These are phyloP conservation scores for Triplophysa rosa DNA, from an alignment of 2,113 vertebrate genomes.

Conservation along the genomic window DNA sequence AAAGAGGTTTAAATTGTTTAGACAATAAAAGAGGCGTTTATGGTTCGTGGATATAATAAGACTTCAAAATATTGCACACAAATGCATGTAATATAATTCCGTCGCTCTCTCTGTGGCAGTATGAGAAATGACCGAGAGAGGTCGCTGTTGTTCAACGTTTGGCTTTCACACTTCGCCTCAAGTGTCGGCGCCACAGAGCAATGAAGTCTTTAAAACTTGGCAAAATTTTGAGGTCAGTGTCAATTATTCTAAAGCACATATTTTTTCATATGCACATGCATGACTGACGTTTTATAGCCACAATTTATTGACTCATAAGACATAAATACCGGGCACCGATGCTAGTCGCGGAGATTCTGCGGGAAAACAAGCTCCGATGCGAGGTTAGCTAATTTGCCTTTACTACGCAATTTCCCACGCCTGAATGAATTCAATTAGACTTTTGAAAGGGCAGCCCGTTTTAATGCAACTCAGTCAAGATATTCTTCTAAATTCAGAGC, in stretches of 20 bases:
- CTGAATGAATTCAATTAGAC: constrained; percentile 63
- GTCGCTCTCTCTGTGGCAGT: background rate
- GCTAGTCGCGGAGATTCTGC: constrained; percentile 26
- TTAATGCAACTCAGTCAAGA: constrained; percentile 54
- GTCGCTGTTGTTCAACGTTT: constrained; percentile 24
- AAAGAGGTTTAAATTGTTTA: too few species aligned
- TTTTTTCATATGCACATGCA: background rate
- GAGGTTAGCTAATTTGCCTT: constrained; percentile 56
- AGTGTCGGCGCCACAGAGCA: background rate
- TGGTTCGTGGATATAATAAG: background rate
- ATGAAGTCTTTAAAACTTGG: background rate
- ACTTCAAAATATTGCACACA: background rate
- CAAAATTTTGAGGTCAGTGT: constrained; percentile 2
- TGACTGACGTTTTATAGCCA: background rate
- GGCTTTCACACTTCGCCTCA: background rate
- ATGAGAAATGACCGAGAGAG: constrained; percentile 6
- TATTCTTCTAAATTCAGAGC: constrained; percentile 47
- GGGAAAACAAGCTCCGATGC: constrained; percentile 50
- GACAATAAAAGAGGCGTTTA: too few species aligned
- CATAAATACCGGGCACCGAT: constrained; percentile 40
- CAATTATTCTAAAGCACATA: background rate
- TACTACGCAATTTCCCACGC: constrained; percentile 58
- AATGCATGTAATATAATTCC: background rate
- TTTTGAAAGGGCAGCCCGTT: constrained; percentile 57
- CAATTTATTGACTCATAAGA: background rate